Evolutionary conservation across 2,113 vertebrate genomes (phyloP).

Genomic region (Austrofundulus limnaeus): DNA sequence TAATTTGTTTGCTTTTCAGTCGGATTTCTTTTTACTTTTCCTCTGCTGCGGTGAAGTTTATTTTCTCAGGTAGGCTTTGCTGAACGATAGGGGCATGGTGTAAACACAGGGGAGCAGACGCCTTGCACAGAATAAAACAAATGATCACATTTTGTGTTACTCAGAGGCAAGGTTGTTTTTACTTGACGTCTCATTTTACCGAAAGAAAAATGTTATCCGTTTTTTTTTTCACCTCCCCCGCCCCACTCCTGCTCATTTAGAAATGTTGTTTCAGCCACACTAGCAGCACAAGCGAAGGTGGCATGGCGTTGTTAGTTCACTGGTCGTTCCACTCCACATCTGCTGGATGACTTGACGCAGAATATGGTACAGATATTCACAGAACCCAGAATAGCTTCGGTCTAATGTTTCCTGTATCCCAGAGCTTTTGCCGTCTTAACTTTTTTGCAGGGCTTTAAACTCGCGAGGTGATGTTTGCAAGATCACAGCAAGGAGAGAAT

Average conservation of each 20-base stretch:
- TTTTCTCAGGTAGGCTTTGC: constrained; percentile 30
- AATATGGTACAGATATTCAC: constrained; percentile 6
- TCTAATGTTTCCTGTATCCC: neutral
- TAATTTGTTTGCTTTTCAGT: constrained; percentile 54
- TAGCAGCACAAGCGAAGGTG: neutral
- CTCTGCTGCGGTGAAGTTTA: constrained; percentile 20
- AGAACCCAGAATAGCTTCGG: neutral
- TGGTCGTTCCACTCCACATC: neutral
- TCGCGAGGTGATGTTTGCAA: neutral
- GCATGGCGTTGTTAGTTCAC: neutral
- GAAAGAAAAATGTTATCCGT: neutral
- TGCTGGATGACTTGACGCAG: constrained; percentile 6
- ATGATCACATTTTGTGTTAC: constrained; percentile 38
- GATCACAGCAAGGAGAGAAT: neutral
- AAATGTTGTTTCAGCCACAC: constrained; percentile 2
- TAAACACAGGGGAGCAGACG: constrained; percentile 37
- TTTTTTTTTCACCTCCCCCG: neutral
- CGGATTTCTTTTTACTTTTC: constrained; percentile 19
- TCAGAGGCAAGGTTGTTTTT: constrained; percentile 25
- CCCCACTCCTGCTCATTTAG: constrained; percentile 6
- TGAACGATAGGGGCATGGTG: constrained; percentile 37
- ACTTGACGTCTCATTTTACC: constrained; percentile 28
- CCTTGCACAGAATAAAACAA: constrained; percentile 32
- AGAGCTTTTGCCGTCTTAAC: neutral
- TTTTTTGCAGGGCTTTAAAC: neutral